Evolutionary conservation across 2,888 invertebrate genomes (phyloP).

Genomic region (Pardosa pseudoannulata): DNA sequence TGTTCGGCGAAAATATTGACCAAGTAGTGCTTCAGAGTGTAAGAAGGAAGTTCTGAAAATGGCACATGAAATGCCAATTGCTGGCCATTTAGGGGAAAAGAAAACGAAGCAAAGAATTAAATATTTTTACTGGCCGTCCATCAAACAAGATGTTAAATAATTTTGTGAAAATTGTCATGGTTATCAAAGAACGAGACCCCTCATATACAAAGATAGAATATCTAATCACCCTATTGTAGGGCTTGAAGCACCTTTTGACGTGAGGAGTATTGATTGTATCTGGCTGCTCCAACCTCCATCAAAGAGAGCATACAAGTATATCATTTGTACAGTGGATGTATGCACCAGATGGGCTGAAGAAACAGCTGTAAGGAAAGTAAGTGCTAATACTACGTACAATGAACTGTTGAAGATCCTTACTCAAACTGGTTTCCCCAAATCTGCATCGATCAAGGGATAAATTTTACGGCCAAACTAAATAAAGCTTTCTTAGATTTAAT

Average conservation of each 20-base stretch:
- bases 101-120: too few species aligned
- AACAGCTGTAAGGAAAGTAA: neutral
- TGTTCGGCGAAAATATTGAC: too few species aligned
- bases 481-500: neutral
- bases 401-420: neutral
- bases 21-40: too few species aligned
- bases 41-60: too few species aligned
- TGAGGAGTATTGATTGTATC: slow-evolving; percentile 11
- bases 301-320: neutral
- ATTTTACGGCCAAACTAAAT: neutral
- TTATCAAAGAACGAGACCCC: too few species aligned
- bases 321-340: neutral
- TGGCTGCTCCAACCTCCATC: slow-evolving; percentile 4
- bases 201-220: too few species aligned
- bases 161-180: too few species aligned
- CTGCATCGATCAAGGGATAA: neutral
- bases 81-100: too few species aligned
- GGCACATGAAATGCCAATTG: too few species aligned
- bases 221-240: too few species aligned
- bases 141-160: too few species aligned
- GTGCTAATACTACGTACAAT: neutral
- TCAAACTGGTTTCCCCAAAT: neutral
- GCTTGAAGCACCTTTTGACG: slow-evolving; percentile 19
- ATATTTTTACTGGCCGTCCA: too few species aligned
- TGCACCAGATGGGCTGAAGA: slow-evolving; percentile 27